Evolutionary conservation across 2,797 vertebrate genomes (phyloP), one percentile per base, ranked within the genome.

Genomic region (Lithobates sylvaticus): DNA sequence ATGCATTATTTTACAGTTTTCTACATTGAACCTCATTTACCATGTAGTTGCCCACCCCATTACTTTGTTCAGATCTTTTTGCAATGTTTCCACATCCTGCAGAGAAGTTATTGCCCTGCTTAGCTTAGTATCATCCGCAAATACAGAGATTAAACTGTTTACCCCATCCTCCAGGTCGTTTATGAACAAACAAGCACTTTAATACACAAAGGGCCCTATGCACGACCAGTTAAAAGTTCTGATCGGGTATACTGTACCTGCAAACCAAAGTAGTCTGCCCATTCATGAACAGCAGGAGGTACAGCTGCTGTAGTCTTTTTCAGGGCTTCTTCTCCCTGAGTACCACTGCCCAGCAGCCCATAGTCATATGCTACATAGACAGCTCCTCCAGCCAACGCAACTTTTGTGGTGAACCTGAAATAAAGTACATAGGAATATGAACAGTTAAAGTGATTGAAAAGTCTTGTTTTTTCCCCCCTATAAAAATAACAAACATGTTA

Each of bases 311-410:
- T 94, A 3, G 95, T 97, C 88, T 95, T 97, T 12, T 18, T 91
- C 27, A 99, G 91, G 0, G 94, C 97, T 15, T 92, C 92, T 6
- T 97, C 94, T 0, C 97, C 97, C 89, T 96, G 92, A 0, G 91
- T 90, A 16, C 96, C 91, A 70, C 91, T 94, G 1, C 97, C 95
- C 89, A 99, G 90, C 73, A 99, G 92, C 7, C 97, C 96, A 26
- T 96, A 96, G 88, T 97, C 96, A 1, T 94, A 97, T 0, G 93
- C 96, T 8, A 98, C 91, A 0, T 97, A 99, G 0, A 98, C 88
- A 0, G 97, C 96, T 44, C 96, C 96, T 88, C 97, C 98, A 8
- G 96, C 97, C 84, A 99, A 91, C 71, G 94, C 91, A 88, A 96
- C 94, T 92, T 98, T 99, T 88, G 96, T 91, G 84, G 96, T 92